Percentiles rank a stretch among this genome's conserved stretches.
Conservation (phyloP, 2,888 invertebrate species). For the Dorcus hopei region DNA sequence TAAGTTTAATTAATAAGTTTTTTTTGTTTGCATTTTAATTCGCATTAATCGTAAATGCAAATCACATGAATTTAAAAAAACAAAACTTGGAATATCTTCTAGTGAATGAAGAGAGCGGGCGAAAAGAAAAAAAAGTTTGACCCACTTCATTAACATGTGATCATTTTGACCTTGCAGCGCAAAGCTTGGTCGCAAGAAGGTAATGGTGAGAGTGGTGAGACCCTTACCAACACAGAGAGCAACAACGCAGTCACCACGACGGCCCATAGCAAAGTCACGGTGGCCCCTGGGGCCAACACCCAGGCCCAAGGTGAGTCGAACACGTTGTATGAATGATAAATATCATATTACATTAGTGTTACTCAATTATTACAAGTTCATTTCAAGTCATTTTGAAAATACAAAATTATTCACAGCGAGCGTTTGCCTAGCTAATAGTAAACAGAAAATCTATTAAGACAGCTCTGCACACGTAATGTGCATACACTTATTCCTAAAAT, state of each 20-base stretch:
- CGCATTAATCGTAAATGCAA: too few relatives aligned
- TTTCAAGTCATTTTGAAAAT: background rate
- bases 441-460: too few relatives aligned
- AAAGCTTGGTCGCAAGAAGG: constrained; percentile 63
- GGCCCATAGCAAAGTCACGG: constrained; percentile 78
- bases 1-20: too few relatives aligned
- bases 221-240: constrained; percentile 48
- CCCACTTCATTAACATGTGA: too few relatives aligned
- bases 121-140: too few relatives aligned
- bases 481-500: too few relatives aligned
- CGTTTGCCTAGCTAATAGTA: background rate
- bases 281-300: constrained; percentile 73
- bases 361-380: background rate
- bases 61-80: too few relatives aligned
- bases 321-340: constrained; percentile 35
- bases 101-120: too few relatives aligned
- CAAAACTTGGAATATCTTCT: too few relatives aligned
- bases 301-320: constrained; percentile 56
- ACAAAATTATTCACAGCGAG: background rate
- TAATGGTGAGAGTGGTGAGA: constrained; percentile 59
- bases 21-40: too few relatives aligned
- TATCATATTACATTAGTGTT: background rate
- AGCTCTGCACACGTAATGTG: too few relatives aligned
- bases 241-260: constrained; percentile 65
- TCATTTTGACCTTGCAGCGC: constrained; percentile 48